These are phyloP conservation scores for human (Homo sapiens) DNA, from an alignment of 2,113 vertebrate species.

Conservation along the genomic window GRCh38 chr12:44535501-44536000, in stretches of 20 bases:
- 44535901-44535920: constrained; percentile 6
- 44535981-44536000: not conserved
- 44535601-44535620: not conserved
- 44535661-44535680: constrained; percentile 41
- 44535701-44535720: not conserved
- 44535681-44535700: constrained; percentile 26
- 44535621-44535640: not conserved
- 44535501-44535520: not conserved
- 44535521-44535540: constrained; percentile 16
- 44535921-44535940: not conserved
- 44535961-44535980: not conserved
- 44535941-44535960: not conserved
- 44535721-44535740: not conserved
- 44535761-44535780: not conserved
- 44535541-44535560: constrained; percentile 48
- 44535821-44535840: not conserved
- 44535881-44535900: not conserved
- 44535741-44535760: not conserved
- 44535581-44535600: not conserved
- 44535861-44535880: not conserved
- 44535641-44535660: not conserved
- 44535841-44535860: constrained; percentile 19
- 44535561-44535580: not conserved
- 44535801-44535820: not conserved
- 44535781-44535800: not conserved